phyloP scores from a whole-genome alignment of 2,113 vertebrate genomes.

The Hydrolagus affinis region DNA sequence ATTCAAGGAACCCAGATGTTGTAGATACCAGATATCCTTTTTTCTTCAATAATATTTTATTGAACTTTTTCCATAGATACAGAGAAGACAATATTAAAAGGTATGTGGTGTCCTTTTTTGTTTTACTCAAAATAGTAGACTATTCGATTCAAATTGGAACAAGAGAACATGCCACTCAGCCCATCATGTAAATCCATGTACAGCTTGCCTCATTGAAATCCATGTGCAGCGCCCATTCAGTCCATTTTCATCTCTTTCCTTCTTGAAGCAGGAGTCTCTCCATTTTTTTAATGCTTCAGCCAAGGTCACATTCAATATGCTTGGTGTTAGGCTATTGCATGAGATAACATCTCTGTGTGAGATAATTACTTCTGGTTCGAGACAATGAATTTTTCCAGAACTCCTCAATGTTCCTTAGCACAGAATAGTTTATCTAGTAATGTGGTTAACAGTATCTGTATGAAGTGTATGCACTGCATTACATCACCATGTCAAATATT shows the following conservation, averaged over 20 bases:
- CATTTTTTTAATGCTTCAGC: too few relatives aligned
- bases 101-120: constrained; percentile 1
- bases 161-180: background rate
- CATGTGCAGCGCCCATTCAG: background rate
- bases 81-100: constrained; percentile 32
- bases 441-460: background rate
- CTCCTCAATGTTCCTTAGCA: background rate
- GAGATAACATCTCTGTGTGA: background rate
- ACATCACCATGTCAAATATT: background rate
- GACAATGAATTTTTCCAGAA: too few relatives aligned
- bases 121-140: background rate
- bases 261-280: too few relatives aligned
- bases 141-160: background rate
- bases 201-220: constrained; percentile 6
- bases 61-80: constrained; percentile 28
- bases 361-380: background rate
- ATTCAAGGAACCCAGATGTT: background rate
- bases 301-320: too few relatives aligned
- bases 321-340: constrained; percentile 11
- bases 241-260: background rate
- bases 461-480: background rate
- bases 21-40: background rate
- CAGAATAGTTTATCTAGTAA: background rate
- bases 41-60: constrained; percentile 21
- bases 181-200: background rate